Evolutionary conservation across 2,797 vertebrate species (phyloP).

Genomic region (Thunnus albacares): DNA sequence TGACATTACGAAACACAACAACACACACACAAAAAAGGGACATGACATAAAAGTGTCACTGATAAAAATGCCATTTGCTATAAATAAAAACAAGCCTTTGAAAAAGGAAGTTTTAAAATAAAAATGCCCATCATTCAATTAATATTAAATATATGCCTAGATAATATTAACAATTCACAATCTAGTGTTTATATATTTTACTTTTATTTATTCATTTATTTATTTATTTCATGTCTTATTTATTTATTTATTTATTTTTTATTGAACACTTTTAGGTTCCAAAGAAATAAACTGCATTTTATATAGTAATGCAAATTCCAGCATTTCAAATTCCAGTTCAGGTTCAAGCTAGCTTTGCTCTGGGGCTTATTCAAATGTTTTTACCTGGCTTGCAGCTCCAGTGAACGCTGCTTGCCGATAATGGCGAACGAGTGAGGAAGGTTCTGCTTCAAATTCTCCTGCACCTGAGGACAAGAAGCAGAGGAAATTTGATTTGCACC

Average conservation of each 20-base stretch:
- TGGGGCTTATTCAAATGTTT: background rate
- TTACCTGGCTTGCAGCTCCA: conserved; percentile 96
- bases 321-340: background rate
- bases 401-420: conserved; percentile 91
- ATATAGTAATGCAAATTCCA: background rate
- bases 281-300: background rate
- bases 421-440: conserved; percentile 91
- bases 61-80: too few species aligned
- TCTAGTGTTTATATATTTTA: background rate
- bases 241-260: too few species aligned
- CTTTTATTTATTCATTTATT: background rate
- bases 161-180: background rate
- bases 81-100: too few species aligned
- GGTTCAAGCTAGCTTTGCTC: background rate
- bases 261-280: background rate
- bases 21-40: background rate
- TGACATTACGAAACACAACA: background rate
- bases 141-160: too few species aligned
- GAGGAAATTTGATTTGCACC: background rate
- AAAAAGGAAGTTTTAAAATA: too few species aligned
- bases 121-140: too few species aligned
- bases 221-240: background rate
- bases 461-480: conserved; percentile 87
- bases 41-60: background rate
- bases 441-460: conserved; percentile 92